Evolutionary conservation across 2,888 invertebrate genomes (phyloP).

Genomic region (Baccha elongata): DNA sequence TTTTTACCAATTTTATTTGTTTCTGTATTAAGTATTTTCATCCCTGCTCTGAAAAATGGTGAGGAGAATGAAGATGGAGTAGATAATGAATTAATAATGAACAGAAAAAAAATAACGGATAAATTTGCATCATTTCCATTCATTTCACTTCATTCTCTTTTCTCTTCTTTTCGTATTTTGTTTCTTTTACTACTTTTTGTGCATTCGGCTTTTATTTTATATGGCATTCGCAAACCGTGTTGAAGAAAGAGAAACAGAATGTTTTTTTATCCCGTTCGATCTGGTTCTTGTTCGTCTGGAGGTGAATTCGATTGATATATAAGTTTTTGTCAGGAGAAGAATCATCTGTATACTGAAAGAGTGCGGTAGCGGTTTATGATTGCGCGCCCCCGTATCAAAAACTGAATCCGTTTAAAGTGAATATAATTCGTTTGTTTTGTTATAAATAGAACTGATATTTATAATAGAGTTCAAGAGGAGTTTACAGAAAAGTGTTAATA

Average conservation of each 20-base stretch:
- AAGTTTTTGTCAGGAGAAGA: background rate
- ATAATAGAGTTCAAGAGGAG: background rate
- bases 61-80: too few species aligned
- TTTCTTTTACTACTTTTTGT: background rate
- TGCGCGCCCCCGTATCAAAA: slow-evolving; percentile 19
- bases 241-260: too few species aligned
- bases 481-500: background rate
- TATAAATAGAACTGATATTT: slow-evolving; percentile 13
- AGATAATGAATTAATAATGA: too few species aligned
- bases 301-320: background rate
- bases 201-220: background rate
- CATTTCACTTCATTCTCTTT: background rate
- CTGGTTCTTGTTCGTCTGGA: background rate
- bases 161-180: background rate
- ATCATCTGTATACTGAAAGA: slow-evolving; percentile 6
- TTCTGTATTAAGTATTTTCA: too few species aligned
- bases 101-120: too few species aligned
- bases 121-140: background rate
- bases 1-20: too few species aligned
- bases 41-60: too few species aligned
- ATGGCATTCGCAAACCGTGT: too few species aligned
- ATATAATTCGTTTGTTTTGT: slow-evolving; percentile 1
- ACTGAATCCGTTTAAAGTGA: background rate
- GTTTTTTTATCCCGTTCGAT: too few species aligned
- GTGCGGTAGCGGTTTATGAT: slow-evolving; percentile 22